Evolutionary conservation across 2,888 invertebrate genomes (phyloP), one percentile per base, ranked within the genome.

Genomic region (Cerceris ruficornis): DNA sequence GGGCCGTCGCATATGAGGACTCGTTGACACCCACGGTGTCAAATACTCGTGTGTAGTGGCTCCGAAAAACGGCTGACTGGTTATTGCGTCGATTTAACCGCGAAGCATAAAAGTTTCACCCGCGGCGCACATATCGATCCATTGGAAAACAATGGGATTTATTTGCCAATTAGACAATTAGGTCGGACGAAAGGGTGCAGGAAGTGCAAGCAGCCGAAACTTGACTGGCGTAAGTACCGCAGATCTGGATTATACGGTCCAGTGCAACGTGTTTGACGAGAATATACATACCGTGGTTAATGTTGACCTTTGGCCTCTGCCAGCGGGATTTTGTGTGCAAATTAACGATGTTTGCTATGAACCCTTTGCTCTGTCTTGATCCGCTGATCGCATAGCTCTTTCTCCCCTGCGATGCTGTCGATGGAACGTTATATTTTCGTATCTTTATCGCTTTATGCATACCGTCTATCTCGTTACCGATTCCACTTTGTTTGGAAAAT

Each of bases 271-370:
- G 90, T 92, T 92, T 92, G 89, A 87, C 81, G 85, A 88, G 85
- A 81, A 78, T 84, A 84, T 85, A 85, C 84, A 86, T 87, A 87
- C 86, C 83, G 82, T 78, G 84, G 80, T 28, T 88, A 89, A 88
- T 92, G 91, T 92, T 92, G 92, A 92, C 92, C 91, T 91, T 91
- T 88, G 88, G 88, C 88, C 88, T 87, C 88, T 87, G 82, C 85
- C 77, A 79, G 83, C 87, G 67, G 77, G 70, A 86, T 84, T 85
- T 88, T 81, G 86, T 89, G 88, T 90, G 89, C 90, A 89, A 92
- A 92, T 91, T 92, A 92, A 91, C 90, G 90, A 91, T 91, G 91
- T 91, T 91, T 91, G 87, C 88, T 80, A 86, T 84, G 84, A 90
- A 90, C 90, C 91, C 90, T 90, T 89, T 86, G 78, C 83, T 50